Evolutionary conservation across 2,113 vertebrate genomes (phyloP), one percentile per base, ranked within the genome.

Genomic region (Oreochromis niloticus): DNA sequence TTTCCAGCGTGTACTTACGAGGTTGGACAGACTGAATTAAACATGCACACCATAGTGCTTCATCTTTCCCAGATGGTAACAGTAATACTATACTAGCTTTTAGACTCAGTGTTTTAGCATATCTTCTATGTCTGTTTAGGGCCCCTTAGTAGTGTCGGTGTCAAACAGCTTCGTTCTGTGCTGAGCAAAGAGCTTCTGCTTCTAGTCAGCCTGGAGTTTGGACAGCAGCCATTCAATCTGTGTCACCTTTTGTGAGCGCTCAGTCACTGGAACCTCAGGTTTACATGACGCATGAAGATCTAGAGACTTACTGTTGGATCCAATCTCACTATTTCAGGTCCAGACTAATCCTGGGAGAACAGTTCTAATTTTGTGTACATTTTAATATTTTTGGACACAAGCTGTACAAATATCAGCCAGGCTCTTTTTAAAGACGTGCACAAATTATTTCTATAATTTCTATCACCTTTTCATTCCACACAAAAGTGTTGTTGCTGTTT

Each of bases 41-140:
- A 14, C 36, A 16, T 10, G 39, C 19, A 41, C 19, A 6, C 0
- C 63, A 1, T 27, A 1, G 3, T 0, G 24, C 66, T 68, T 41
- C 22, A 39, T n/a, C 19, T 1, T 41, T 1, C 19, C 7, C 22
- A 68, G 63, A 68, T 41, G 34, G 36, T 24, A 68, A 13, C 19
- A 68, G 36, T 1, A 22, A 39, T 7, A 36, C 36, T 36, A 63
- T 1, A 36, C 32, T 36, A n/a, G 17, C 2, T 4, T 12, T 36
- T 36, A 1, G 17, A 11, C 9, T 63, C 0, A 34, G 5, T 11
- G 59, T 36, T 63, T 63, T 36, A 36, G 30, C 6, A 0, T 11
- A 6, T 34, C 59, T 11, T 34, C 16, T 19, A 34, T 2, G 59
- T 1, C 4, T 0, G 4, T 63, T 63, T 12, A 66, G 61, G 32